A percentile compares a stretch with the other conserved stretches of the same genome.
Conservation (phyloP, 2,797 vertebrate species). For the Acanthurus tractus region DNA sequence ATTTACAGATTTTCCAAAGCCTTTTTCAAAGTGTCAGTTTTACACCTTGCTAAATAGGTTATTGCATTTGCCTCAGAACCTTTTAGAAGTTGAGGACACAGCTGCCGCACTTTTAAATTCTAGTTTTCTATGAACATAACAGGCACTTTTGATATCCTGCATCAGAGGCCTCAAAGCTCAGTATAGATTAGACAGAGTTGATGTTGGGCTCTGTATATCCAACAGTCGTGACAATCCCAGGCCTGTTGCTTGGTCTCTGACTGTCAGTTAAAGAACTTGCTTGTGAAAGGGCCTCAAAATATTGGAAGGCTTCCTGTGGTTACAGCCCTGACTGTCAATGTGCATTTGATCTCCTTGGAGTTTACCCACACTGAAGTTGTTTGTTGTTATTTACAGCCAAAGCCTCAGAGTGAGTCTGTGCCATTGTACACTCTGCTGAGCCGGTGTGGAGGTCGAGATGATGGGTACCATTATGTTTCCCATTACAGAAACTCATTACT, state of each 20-base stretch:
- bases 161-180: slow-evolving; percentile 58
- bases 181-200: slow-evolving; percentile 57
- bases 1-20: slow-evolving; percentile 15
- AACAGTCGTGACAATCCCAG: slow-evolving; percentile 61
- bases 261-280: slow-evolving; percentile 71
- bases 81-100: slow-evolving; percentile 48
- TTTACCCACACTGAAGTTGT: slow-evolving; percentile 68
- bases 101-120: slow-evolving; percentile 46
- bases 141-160: slow-evolving; percentile 60
- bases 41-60: slow-evolving; percentile 44
- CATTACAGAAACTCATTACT: slow-evolving; percentile 47
- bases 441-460: slow-evolving; percentile 39
- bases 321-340: slow-evolving; percentile 75
- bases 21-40: slow-evolving; percentile 36
- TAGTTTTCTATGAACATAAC: slow-evolving; percentile 57
- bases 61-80: slow-evolving; percentile 32
- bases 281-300: slow-evolving; percentile 67
- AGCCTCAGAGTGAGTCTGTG: slow-evolving; percentile 51
- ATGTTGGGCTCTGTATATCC: slow-evolving; percentile 51
- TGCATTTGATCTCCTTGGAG: slow-evolving; percentile 72
- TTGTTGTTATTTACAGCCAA: slow-evolving; percentile 71
- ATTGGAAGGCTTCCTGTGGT: slow-evolving; percentile 75
- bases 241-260: slow-evolving; percentile 59
- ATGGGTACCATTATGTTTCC: slow-evolving; percentile 36
- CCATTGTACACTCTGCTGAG: slow-evolving; percentile 26